phyloP scores from a whole-genome alignment of 2,888 invertebrate species.

The Spodoptera exigua region DNA sequence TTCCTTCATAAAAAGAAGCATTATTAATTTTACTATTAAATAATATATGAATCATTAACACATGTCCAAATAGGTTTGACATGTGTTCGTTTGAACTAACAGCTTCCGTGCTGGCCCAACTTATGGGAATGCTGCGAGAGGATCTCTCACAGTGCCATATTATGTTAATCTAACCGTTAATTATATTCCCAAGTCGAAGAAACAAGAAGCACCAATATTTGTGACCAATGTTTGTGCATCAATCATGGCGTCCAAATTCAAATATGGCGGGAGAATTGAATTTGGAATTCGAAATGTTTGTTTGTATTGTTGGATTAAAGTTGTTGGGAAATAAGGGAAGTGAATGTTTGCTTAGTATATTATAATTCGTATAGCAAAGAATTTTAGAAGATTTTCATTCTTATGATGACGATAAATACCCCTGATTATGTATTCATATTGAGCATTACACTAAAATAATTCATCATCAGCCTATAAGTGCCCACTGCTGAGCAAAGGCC shows the following conservation, averaged over 20 bases:
- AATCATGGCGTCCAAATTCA: constrained; percentile 55
- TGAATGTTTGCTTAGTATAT: constrained; percentile 6
- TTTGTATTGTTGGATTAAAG: constrained; percentile 18
- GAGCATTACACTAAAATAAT: too few relatives aligned
- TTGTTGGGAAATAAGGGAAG: constrained; percentile 6
- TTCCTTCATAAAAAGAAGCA: constrained; percentile 31
- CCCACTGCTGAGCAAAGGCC: too few relatives aligned
- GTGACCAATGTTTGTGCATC: constrained; percentile 54
- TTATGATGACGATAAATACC: too few relatives aligned
- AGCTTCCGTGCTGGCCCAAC: constrained; percentile 44
- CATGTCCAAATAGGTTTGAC: constrained; percentile 42
- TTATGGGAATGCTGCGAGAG: constrained; percentile 35
- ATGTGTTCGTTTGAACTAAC: constrained; percentile 45
- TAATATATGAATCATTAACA: constrained; percentile 55
- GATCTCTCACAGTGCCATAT: constrained; percentile 39
- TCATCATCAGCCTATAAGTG: too few relatives aligned
- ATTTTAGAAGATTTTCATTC: background rate
- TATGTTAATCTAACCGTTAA: constrained; percentile 69
- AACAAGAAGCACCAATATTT: constrained; percentile 50
- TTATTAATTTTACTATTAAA: constrained; percentile 43
- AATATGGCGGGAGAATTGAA: constrained; percentile 50
- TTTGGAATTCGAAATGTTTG: constrained; percentile 37
- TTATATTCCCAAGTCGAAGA: constrained; percentile 63
- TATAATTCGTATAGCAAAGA: constrained; percentile 4
- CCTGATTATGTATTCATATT: too few relatives aligned